Percentiles rank a stretch among this genome's conserved stretches.
Evolutionary conservation across 2,888 invertebrate species (phyloP).

Genomic region (Clistopyga incitator): DNA sequence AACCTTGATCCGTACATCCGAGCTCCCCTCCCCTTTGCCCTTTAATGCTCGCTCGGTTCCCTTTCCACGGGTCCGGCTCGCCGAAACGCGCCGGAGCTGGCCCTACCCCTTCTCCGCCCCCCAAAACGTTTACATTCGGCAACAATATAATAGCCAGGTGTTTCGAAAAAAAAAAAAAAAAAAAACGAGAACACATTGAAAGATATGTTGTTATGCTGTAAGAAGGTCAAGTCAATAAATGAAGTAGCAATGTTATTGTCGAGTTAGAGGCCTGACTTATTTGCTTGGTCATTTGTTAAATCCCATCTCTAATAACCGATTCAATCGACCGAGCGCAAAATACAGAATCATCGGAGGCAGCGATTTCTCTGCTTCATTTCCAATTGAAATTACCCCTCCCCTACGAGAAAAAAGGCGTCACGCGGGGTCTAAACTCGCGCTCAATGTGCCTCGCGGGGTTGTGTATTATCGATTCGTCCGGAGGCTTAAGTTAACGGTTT

Average conservation of each 20-base stretch:
- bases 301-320: neutral
- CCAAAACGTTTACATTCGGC: constrained; percentile 23
- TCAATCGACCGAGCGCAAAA: neutral
- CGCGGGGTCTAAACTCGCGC: constrained; percentile 18
- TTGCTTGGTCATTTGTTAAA: neutral
- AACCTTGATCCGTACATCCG: constrained; percentile 81
- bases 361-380: neutral
- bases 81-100: constrained; percentile 8
- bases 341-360: neutral
- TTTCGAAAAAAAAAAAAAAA: constrained; percentile 21
- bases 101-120: constrained; percentile 1
- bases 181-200: constrained; percentile 29
- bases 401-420: constrained; percentile 21
- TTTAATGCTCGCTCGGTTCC: constrained; percentile 19
- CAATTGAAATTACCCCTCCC: constrained; percentile 46
- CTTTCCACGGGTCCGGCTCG: neutral
- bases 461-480: constrained; percentile 82
- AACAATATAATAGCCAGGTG: constrained; percentile 33
- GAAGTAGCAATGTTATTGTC: neutral
- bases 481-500: constrained; percentile 83
- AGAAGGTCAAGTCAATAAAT: constrained; percentile 4
- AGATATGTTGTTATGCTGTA: neutral
- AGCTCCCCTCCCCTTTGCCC: constrained; percentile 58
- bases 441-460: constrained; percentile 61
- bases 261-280: neutral